Conservation (phyloP, 2,888 invertebrate species). For the Stenurella melanura region DNA sequence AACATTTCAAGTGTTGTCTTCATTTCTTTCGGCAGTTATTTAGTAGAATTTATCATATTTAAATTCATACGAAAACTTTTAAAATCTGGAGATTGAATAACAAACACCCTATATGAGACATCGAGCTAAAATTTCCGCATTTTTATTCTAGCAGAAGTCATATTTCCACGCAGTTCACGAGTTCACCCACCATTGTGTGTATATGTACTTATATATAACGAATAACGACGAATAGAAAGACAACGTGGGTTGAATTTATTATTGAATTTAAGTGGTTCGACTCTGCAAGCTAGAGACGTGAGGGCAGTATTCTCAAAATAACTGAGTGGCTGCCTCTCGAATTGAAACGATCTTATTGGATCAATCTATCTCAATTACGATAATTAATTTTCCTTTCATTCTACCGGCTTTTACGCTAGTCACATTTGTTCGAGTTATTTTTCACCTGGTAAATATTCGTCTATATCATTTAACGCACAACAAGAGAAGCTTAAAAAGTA, state of each 20-base stretch:
- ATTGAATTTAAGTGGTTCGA: not conserved
- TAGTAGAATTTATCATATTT: too few species aligned
- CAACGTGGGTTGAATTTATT: constrained; percentile 2
- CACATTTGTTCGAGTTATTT: not conserved
- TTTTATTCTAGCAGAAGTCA: not conserved
- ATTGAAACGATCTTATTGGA: constrained; percentile 1
- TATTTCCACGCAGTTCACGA: not conserved
- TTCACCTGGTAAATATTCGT: not conserved
- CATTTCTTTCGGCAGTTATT: too few species aligned
- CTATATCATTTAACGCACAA: not conserved
- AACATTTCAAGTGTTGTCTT: too few species aligned
- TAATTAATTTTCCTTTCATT: not conserved
- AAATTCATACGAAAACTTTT: too few species aligned
- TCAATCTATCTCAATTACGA: constrained; percentile 1
- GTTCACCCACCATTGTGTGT: not conserved
- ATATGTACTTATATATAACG: not conserved
- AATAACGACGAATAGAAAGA: constrained; percentile 6
- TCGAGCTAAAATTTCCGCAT: not conserved
- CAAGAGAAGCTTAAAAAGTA: too few species aligned
- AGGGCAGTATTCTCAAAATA: constrained; percentile 7
- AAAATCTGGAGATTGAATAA: too few species aligned
- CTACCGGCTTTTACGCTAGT: not conserved
- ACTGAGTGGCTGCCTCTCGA: not conserved
- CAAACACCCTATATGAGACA: too few species aligned
- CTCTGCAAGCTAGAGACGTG: not conserved